These are phyloP conservation scores for Gobio occitaniae DNA, from an alignment of 2,797 vertebrate genomes.

Conservation along the genomic window DNA sequence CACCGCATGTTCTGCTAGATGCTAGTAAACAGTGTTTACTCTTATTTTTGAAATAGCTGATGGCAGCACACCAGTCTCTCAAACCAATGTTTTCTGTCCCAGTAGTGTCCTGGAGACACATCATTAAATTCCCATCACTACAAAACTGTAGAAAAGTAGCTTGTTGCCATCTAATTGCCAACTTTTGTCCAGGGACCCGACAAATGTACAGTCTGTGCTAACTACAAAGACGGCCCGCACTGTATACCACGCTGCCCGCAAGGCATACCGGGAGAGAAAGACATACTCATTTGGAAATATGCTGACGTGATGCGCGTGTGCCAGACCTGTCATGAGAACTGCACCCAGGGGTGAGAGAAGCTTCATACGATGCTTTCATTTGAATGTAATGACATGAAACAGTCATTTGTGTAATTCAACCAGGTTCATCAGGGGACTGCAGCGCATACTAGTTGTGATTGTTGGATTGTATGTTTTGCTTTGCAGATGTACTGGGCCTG, in stretches of 20 bases:
- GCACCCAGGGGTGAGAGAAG: constrained; percentile 86
- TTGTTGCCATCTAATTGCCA: constrained; percentile 28
- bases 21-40: not conserved
- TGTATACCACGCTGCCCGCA: constrained; percentile 90
- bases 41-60: not conserved
- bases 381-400: not conserved
- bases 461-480: constrained; percentile 47
- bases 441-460: not conserved
- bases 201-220: constrained; percentile 87
- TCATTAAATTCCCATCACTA: constrained; percentile 2
- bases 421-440: not conserved
- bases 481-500: constrained; percentile 86
- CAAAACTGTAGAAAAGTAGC: not conserved
- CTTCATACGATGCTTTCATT: not conserved
- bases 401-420: not conserved
- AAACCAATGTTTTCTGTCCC: constrained; percentile 2
- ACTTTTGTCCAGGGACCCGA: constrained; percentile 84
- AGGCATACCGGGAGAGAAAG: constrained; percentile 86
- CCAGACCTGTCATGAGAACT: constrained; percentile 92
- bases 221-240: constrained; percentile 88
- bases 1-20: not conserved
- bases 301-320: constrained; percentile 82
- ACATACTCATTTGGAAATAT: constrained; percentile 91
- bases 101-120: not conserved
- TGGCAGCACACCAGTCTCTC: not conserved